Evolutionary conservation across 2,797 vertebrate species (phyloP).

Genomic region (Danio kyathit): DNA sequence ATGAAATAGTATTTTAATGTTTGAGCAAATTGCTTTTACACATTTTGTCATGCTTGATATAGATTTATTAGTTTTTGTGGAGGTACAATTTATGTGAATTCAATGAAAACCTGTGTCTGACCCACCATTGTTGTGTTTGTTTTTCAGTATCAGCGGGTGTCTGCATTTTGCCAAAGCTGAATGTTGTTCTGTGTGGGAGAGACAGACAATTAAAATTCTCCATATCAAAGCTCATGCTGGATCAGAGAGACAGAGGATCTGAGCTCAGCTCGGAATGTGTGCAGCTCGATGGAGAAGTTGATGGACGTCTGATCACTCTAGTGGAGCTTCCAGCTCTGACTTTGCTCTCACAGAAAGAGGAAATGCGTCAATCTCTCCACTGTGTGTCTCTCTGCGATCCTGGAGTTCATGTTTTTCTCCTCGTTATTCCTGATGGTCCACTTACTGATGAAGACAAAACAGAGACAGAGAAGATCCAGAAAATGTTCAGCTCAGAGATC

Average conservation of each 20-base stretch:
- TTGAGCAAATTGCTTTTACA: no score
- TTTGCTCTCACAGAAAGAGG: background rate
- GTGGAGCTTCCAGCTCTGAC: constrained; percentile 12
- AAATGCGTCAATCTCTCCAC: background rate
- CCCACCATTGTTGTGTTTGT: no score
- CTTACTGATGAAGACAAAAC: constrained; percentile 7
- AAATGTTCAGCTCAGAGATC: constrained; percentile 11
- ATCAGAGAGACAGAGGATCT: background rate
- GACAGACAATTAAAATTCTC: background rate
- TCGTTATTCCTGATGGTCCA: constrained; percentile 2
- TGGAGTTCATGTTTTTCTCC: constrained; percentile 32
- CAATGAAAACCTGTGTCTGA: no score
- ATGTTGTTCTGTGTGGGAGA: constrained; percentile 10
- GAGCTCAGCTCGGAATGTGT: no score
- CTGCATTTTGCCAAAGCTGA: no score
- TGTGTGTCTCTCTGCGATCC: constrained; percentile 25
- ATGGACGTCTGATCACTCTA: constrained; percentile 23
- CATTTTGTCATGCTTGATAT: no score
- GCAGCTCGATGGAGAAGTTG: background rate
- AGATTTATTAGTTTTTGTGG: no score
- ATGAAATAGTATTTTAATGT: no score
- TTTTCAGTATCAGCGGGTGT: no score
- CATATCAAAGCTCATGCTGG: constrained; percentile 1
- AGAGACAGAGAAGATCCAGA: constrained; percentile 14
- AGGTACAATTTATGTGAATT: no score